A percentile compares a stretch with the other conserved stretches of the same genome.
Evolutionary conservation across 2,888 invertebrate genomes (phyloP).

Genomic region (Portevinia maculata): DNA sequence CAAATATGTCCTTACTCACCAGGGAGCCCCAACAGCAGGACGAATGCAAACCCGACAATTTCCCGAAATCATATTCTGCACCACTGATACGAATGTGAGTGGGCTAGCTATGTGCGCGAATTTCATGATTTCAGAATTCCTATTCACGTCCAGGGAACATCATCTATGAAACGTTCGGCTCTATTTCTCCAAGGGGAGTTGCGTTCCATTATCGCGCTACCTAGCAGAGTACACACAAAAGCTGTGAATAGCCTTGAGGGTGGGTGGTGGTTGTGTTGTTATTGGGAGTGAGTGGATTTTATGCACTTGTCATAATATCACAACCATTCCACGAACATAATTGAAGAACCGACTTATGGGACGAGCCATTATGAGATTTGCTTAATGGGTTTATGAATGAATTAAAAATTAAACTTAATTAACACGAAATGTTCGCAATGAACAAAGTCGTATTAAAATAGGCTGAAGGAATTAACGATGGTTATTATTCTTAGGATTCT

Average conservation of each 20-base stretch:
- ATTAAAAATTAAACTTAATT: conserved; percentile 67
- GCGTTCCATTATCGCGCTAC: conserved; percentile 28
- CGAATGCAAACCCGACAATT: conserved; percentile 1
- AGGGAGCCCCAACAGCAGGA: conserved; percentile 18
- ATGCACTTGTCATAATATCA: conserved; percentile 45
- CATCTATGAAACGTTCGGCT: background rate
- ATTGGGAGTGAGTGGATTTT: conserved; percentile 8
- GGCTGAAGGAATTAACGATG: conserved; percentile 34
- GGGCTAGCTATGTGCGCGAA: conserved; percentile 15
- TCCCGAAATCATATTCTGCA: conserved; percentile 3
- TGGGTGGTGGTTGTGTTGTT: background rate
- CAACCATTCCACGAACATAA: conserved; percentile 12
- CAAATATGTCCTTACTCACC: background rate
- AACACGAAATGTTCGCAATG: conserved; percentile 43
- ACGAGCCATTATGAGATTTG: conserved; percentile 53
- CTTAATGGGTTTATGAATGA: conserved; percentile 68
- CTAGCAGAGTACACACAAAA: conserved; percentile 21
- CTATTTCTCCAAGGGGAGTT: conserved; percentile 2
- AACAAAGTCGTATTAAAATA: conserved; percentile 32
- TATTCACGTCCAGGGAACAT: conserved; percentile 7
- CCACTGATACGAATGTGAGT: conserved; percentile 4
- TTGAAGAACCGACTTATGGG: conserved; percentile 45
- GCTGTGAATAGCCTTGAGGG: background rate
- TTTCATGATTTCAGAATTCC: background rate
- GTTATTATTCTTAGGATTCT: too few relatives aligned